Conservation (phyloP, 2,888 invertebrate genomes). For the Tiliacea aurago region DNA sequence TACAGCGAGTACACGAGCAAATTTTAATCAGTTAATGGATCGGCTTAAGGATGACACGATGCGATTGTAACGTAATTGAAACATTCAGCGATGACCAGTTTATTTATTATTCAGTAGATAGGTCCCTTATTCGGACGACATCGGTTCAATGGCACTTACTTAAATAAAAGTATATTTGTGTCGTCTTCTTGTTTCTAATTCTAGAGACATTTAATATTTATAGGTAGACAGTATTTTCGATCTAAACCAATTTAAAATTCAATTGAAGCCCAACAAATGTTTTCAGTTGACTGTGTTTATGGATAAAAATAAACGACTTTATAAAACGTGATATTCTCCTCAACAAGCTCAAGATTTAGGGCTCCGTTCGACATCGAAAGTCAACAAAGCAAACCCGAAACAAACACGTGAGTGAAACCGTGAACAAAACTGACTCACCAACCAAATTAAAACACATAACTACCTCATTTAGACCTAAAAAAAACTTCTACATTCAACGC, state of each 20-base stretch:
- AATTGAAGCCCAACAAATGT: conserved; percentile 9
- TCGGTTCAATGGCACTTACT: neutral
- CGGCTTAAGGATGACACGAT: conserved; percentile 26
- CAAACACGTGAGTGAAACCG: neutral
- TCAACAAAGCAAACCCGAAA: neutral
- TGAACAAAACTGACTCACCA: neutral
- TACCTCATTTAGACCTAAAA: neutral
- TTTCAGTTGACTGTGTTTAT: neutral
- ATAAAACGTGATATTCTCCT: neutral
- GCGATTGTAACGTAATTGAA: conserved; percentile 48
- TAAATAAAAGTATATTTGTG: neutral
- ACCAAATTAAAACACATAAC: conserved; percentile 18
- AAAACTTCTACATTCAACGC: neutral
- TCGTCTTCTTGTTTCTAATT: neutral
- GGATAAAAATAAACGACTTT: conserved; percentile 12
- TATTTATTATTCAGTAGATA: conserved; percentile 26
- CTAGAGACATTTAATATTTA: neutral
- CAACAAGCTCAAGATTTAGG: neutral
- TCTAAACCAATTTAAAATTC: conserved; percentile 10
- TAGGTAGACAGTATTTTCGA: neutral
- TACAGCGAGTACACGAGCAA: conserved; percentile 36
- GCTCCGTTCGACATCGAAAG: neutral
- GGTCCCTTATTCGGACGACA: neutral
- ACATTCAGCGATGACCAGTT: conserved; percentile 17
- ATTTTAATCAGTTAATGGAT: conserved; percentile 62